phyloP scores from a whole-genome alignment of 2,113 vertebrate genomes.

The Nanorana parkeri region DNA sequence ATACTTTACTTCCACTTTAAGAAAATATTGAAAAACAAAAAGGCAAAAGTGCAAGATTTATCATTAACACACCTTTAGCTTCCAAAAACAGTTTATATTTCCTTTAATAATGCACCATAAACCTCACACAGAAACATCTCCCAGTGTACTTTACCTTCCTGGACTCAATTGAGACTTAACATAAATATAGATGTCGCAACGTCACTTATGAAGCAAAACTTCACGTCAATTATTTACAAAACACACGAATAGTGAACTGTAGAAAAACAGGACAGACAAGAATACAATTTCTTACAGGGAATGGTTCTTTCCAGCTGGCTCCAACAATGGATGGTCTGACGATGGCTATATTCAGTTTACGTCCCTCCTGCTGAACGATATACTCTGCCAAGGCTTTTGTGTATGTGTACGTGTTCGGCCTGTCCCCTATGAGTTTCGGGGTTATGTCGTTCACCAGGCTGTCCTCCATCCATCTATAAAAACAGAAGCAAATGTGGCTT shows the following conservation, averaged over 20 bases:
- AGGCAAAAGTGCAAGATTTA: no score
- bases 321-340: slow-evolving; percentile 95
- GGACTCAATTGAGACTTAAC: no score
- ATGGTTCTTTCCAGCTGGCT: slow-evolving; percentile 98
- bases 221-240: slow-evolving; percentile 6
- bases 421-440: slow-evolving; percentile 88
- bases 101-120: no score
- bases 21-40: no score
- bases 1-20: no score
- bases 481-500: not conserved
- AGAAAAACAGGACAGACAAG: not conserved
- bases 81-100: no score
- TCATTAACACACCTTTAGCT: no score
- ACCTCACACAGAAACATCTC: no score
- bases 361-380: slow-evolving; percentile 90
- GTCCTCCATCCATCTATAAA: slow-evolving; percentile 96
- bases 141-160: no score
- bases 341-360: slow-evolving; percentile 90
- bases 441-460: slow-evolving; percentile 89
- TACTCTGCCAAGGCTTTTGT: slow-evolving; percentile 97
- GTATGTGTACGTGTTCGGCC: slow-evolving; percentile 94
- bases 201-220: not conserved
- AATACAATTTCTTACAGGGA: slow-evolving; percentile 83
- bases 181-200: no score
- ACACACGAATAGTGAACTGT: not conserved